phyloP scores from a whole-genome alignment of 2,113 vertebrate species.

The Casuarius casuarius region DNA sequence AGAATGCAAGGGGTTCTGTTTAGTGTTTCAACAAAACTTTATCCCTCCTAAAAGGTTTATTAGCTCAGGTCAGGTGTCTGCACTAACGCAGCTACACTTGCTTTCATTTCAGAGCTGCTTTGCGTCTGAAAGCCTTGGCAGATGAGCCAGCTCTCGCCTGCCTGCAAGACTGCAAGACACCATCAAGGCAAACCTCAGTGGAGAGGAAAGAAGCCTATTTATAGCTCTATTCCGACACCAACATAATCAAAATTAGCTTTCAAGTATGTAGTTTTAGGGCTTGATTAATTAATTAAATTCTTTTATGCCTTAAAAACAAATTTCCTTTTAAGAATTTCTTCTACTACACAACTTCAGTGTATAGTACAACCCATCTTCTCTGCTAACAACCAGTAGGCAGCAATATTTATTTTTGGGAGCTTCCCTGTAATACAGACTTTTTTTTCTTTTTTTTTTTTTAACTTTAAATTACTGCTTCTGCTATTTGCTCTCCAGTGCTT shows the following conservation, averaged over 20 bases:
- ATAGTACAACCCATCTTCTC: not conserved
- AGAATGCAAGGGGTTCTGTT: not conserved
- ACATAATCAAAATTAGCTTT: not conserved
- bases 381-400: not conserved
- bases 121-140: not conserved
- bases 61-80: not conserved
- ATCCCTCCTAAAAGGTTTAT: not conserved
- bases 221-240: not conserved
- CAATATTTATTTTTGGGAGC: not conserved
- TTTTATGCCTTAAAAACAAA: not conserved
- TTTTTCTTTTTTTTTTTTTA: not conserved
- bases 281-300: not conserved
- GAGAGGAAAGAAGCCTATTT: not conserved
- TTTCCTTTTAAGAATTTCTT: not conserved
- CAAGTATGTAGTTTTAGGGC: not conserved
- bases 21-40: not conserved
- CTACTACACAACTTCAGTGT: not conserved
- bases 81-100: not conserved
- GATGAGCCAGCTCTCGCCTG: fast-evolving
- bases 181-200: not conserved
- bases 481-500: not conserved
- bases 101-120: not conserved
- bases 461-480: not conserved
- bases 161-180: not conserved
- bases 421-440: not conserved